phyloP scores from a whole-genome alignment of 2,113 vertebrate species.

The western clawed frog (Xenopus tropicalis) region UCB_Xtro_10.0 CM004446.2:78734501-78735000 shows the following conservation, averaged over 20 bases:
- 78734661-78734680: constrained; percentile 56
- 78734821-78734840: too few species aligned
- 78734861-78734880: too few species aligned
- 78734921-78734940: too few species aligned
- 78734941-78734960: too few species aligned
- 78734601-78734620: constrained; percentile 65
- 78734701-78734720: constrained; percentile 51
- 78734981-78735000: too few species aligned
- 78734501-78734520: constrained; percentile 58
- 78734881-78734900: too few species aligned
- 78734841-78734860: too few species aligned
- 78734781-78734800: constrained; percentile 26
- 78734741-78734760: constrained; percentile 49
- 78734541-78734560: constrained; percentile 57
- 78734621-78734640: constrained; percentile 56
- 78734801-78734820: constrained; percentile 18
- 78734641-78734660: constrained; percentile 60
- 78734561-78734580: constrained; percentile 65
- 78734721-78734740: constrained; percentile 56
- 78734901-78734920: too few species aligned
- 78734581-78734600: constrained; percentile 62
- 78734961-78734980: too few species aligned
- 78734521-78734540: constrained; percentile 60
- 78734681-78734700: constrained; percentile 22
- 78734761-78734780: constrained; percentile 16